Conservation (phyloP, 2,888 invertebrate species). For the Brenthis ino region DNA sequence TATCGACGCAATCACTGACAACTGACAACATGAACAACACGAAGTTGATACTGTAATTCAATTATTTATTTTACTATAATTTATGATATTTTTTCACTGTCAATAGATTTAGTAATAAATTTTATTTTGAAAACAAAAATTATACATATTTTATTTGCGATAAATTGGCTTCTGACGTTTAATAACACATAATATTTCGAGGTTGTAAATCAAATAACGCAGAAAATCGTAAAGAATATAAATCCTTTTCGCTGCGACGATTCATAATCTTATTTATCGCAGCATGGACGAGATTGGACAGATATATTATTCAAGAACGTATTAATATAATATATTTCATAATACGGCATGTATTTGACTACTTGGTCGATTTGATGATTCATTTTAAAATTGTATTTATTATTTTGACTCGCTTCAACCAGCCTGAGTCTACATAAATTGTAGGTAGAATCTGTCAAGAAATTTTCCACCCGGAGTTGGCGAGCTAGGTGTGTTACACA, state of each 20-base stretch:
- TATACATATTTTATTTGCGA: conserved; percentile 23
- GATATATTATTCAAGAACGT: conserved; percentile 2
- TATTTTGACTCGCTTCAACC: too few relatives aligned
- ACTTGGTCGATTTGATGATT: too few relatives aligned
- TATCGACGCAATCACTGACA: neutral
- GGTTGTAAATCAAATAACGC: conserved; percentile 14
- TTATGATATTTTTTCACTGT: conserved; percentile 17
- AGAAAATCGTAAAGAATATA: conserved; percentile 19
- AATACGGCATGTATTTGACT: neutral
- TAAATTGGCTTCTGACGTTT: conserved; percentile 24
- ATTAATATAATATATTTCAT: neutral
- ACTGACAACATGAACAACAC: too few relatives aligned
- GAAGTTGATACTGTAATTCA: conserved; percentile 1
- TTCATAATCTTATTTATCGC: conserved; percentile 9
- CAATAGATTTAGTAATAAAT: conserved; percentile 20
- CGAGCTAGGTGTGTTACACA: too few relatives aligned
- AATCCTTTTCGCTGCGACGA: conserved; percentile 21
- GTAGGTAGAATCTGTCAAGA: too few relatives aligned
- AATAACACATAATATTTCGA: conserved; percentile 15
- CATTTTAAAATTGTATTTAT: too few relatives aligned
- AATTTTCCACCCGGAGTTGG: too few relatives aligned
- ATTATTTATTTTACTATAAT: conserved; percentile 8
- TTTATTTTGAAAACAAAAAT: conserved; percentile 16
- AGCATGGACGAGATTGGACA: neutral
- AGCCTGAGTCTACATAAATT: too few relatives aligned